These are phyloP conservation scores for Bombus waltoni DNA, from an alignment of 1,140 invertebrate species.

Conservation along the genomic window DNA sequence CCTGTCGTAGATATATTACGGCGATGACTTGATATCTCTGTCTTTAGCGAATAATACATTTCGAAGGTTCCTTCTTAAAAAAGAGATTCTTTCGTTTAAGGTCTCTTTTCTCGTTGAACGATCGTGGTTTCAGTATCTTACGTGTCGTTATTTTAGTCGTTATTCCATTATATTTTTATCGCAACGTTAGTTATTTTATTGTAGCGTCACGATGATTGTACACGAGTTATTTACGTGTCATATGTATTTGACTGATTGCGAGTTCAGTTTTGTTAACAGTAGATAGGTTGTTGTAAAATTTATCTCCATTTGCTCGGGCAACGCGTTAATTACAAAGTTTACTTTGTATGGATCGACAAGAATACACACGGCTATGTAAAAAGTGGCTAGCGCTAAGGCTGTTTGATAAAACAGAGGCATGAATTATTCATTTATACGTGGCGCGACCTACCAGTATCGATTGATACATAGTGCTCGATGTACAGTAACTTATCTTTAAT, in stretches of 20 bases:
- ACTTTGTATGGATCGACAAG: background rate
- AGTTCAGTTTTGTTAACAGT: too few relatives aligned
- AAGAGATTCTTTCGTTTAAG: too few relatives aligned
- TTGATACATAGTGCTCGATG: background rate
- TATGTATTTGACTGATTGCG: background rate
- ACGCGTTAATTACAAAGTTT: slow-evolving; percentile 7
- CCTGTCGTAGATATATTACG: too few relatives aligned
- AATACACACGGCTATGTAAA: background rate
- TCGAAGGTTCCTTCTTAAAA: too few relatives aligned
- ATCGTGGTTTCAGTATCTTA: too few relatives aligned
- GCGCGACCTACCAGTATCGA: background rate
- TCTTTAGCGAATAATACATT: too few relatives aligned
- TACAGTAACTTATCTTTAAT: slow-evolving; percentile 8
- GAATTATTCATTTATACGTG: slow-evolving; percentile 2
- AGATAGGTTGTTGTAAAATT: background rate
- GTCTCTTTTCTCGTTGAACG: too few relatives aligned
- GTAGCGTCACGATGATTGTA: background rate
- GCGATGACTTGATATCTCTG: too few relatives aligned
- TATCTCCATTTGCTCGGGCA: slow-evolving; percentile 3
- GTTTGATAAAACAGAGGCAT: slow-evolving; percentile 6
- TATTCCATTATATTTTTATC: too few relatives aligned
- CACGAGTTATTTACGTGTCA: background rate
- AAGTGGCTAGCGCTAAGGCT: background rate
- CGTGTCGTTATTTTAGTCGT: too few relatives aligned
- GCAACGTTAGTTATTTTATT: too few relatives aligned